Percentiles rank a stretch among this genome's conserved stretches.
Evolutionary conservation across 2,797 vertebrate species (phyloP).

Genomic region (Hipposideros larvatus): DNA sequence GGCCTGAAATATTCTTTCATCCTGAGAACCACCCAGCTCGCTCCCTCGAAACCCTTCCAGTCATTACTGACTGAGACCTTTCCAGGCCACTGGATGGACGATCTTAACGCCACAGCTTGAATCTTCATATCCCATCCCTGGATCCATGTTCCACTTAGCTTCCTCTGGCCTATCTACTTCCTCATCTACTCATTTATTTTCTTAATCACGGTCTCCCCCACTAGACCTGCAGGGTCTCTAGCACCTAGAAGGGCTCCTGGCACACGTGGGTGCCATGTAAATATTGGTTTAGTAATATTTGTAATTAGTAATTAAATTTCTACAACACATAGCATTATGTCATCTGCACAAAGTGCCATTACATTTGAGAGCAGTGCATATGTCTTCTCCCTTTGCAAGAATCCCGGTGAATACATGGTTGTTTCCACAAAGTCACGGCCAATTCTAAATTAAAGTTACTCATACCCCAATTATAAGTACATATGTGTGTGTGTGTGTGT

Average conservation of each 20-base stretch:
- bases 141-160: neutral
- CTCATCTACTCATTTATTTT: neutral
- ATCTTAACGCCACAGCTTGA: neutral
- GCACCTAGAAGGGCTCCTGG: neutral
- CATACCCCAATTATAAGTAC: neutral
- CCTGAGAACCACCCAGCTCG: neutral
- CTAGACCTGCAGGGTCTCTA: neutral
- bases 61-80: neutral
- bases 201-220: neutral
- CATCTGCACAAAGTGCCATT: neutral
- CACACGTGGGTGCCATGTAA: neutral
- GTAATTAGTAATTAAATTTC: neutral
- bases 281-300: neutral
- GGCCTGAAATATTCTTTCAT: neutral
- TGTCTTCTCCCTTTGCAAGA: neutral
- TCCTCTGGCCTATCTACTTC: neutral
- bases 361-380: neutral
- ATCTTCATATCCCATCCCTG: neutral
- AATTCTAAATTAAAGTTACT: constrained; percentile 7
- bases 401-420: neutral
- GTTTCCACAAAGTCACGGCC: neutral
- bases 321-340: neutral
- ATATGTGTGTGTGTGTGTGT: too few relatives aligned
- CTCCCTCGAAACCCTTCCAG: neutral
- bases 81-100: neutral